Evolutionary conservation across 1,140 invertebrate genomes (phyloP).

Genomic region (Tribolium castaneum): DNA sequence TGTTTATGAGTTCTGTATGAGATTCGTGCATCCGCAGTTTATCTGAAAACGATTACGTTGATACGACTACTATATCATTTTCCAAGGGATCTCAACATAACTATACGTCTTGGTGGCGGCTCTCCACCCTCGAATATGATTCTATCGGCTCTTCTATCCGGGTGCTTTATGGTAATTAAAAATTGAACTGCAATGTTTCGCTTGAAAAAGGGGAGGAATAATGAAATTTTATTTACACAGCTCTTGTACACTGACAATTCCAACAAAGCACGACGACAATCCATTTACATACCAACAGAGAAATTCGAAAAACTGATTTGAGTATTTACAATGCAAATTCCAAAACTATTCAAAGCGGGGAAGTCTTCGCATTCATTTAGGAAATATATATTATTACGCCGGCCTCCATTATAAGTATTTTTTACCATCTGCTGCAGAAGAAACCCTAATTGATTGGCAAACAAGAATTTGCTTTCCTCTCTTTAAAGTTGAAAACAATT

Average conservation of each 20-base stretch:
- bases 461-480: not conserved
- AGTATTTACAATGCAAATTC: constrained; percentile 43
- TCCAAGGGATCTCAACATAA: constrained; percentile 17
- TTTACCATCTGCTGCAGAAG: not conserved
- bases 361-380: constrained; percentile 39
- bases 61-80: constrained; percentile 38
- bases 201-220: constrained; percentile 31
- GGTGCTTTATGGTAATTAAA: constrained; percentile 30
- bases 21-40: constrained; percentile 37
- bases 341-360: constrained; percentile 40
- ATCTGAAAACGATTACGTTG: constrained; percentile 40
- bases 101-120: constrained; percentile 6
- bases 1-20: constrained; percentile 38
- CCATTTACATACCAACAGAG: constrained; percentile 43
- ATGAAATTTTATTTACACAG: constrained; percentile 41
- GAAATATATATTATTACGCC: constrained; percentile 31
- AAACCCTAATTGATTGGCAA: constrained; percentile 1
- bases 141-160: not conserved
- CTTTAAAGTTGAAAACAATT: not conserved
- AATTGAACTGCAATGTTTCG: constrained; percentile 28
- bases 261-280: constrained; percentile 37
- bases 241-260: constrained; percentile 41
- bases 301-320: constrained; percentile 44
- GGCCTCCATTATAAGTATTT: constrained; percentile 20
- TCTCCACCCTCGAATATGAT: not conserved